Base-by-base conservation (phyloP, 2,888 invertebrate species). In the Mylabris sibirica region DNA sequence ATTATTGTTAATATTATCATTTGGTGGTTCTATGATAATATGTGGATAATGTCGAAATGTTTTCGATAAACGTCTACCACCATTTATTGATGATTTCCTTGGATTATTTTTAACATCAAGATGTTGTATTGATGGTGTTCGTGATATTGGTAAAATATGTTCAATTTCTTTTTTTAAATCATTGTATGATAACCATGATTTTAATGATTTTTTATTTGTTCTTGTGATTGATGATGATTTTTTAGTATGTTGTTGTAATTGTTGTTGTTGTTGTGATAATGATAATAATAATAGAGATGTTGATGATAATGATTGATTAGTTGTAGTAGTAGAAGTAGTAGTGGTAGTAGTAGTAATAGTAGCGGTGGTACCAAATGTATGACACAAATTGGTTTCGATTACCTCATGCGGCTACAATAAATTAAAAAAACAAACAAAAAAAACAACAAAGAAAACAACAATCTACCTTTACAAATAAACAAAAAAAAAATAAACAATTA, bases 121-220 rank as follows among this genome's bases (percentile, higher is more conserved):
- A 12, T 12, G 38, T 38, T 38, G 77, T 77, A 30, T 30, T 30
- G 30, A 30, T 30, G 30, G 4, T 30, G 30, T 30, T 6, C 30
- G 30, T 30, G 30, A 30, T 49, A 82, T 82, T 0, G 85, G 84
- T 68, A 85, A 66, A 64, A 85, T 78, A 65, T 70, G 78, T 69
- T 84, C 82, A 38, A 85, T 84, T 71, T 84, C 81, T 60, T 80
- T 79, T 65, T 82, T 84, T 24, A 85, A 76, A 76, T 84, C 84
- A 70, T 78, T 73, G 72, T 83, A 85, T 3, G 84, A 84, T 34
- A 83, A 68, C 53, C 53, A 53, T 22, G 83, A 81, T 73, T 81
- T 82, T 69, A 75, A 38, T 64, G 41, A 57, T 62, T 66, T 66
- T 61, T 41, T 30, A 49, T 76, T 20, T 79, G 67, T 20, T 26